Percentiles rank a stretch among this genome's conserved stretches.
Conservation (phyloP, 2,797 vertebrate genomes). For the Pyrocephalus nanus region DNA sequence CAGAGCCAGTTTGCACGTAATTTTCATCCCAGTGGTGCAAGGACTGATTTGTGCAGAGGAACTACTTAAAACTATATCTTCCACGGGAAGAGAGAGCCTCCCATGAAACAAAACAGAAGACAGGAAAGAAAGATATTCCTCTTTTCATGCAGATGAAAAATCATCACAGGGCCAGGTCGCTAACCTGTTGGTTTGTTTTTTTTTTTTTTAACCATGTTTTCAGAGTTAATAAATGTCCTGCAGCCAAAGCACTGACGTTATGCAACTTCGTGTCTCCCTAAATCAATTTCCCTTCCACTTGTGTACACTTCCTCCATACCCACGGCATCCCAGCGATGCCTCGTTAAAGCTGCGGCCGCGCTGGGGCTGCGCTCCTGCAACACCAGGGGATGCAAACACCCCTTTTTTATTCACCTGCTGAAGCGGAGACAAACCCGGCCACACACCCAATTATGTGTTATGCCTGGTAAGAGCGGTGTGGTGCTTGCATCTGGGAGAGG, state of each 20-base stretch:
- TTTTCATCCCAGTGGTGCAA: neutral
- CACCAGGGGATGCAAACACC: neutral
- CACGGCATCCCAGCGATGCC: neutral
- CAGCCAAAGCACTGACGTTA: neutral
- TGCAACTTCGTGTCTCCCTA: neutral
- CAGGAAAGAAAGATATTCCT: neutral
- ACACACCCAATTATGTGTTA: fast-evolving
- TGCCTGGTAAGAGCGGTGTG: neutral
- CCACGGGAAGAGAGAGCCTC: neutral
- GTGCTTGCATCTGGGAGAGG: neutral
- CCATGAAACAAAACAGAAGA: neutral
- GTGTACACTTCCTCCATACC: neutral
- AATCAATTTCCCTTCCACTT: conserved; percentile 32
- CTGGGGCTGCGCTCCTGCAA: neutral
- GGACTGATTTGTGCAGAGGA: neutral
- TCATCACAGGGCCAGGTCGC: neutral
- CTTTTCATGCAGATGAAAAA: neutral
- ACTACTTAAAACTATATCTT: neutral
- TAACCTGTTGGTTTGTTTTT: neutral
- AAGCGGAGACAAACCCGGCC: neutral
- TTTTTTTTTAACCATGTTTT: neutral
- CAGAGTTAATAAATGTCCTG: neutral
- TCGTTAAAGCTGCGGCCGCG: neutral
- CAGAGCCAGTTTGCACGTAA: neutral
- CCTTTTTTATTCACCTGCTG: neutral